Evolutionary conservation across 2,888 invertebrate genomes (phyloP), one percentile per base, ranked within the genome.

Genomic region (Nomada goodeniana): DNA sequence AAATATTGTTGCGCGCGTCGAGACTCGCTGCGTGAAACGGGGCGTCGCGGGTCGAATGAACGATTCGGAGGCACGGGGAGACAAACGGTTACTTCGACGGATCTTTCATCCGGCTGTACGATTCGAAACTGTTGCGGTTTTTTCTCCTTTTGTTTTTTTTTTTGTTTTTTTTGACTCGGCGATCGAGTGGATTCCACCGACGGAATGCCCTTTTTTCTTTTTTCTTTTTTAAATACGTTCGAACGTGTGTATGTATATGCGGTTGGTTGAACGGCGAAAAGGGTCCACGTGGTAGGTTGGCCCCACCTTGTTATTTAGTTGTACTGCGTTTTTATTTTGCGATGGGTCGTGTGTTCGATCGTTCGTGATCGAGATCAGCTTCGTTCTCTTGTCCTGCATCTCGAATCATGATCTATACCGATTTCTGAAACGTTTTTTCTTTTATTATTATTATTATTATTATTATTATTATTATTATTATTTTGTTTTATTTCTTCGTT

Each of bases 261-360:
- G 23, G 26, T 23, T 5, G 57, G 71, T 68, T 26, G 44, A 36
- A 73, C 44, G 70, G 42, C 60, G 59, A 57, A 47, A 57, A 60
- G 75, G 60, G 47, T 44, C 67, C 57, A 55, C 26, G 15, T 5
- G 53, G 55, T 52, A 18, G n/a, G 10, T 50, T 55, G 67, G 83
- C 61, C 61, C 69, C 77, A 42, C 67, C 57, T 82, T 82, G 83
- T 83, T 83, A 83, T 83, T 82, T 83, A 82, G 83, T 78, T 82
- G 67, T 82, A 82, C 70, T 36, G 75, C 73, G 70, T 75, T 82
- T 64, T 75, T 63, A 50, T 59, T 69, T 71, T 61, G 50, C 55
- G 29, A 67, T 36, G 65, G 47, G 67, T 80, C 57, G 42, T 70
- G 64, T 9, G 67, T 50, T 61, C 69, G 57, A 61, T 20, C 47